Evolutionary conservation across 2,888 invertebrate species (phyloP).

Genomic region (Kuschelorhynchus macadamiae): DNA sequence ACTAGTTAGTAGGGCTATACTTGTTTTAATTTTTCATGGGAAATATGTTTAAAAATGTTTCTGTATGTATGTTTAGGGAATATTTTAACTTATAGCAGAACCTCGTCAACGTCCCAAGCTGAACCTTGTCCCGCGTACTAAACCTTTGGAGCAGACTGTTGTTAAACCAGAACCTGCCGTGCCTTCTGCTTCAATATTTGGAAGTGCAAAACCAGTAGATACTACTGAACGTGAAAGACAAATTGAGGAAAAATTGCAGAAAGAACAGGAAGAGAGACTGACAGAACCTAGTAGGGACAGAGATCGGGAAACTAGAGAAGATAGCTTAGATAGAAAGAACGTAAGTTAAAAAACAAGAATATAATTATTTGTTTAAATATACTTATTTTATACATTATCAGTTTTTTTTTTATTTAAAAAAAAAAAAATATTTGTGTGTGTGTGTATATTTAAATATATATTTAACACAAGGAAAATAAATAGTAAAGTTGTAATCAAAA

Average conservation of each 20-base stretch:
- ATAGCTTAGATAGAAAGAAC: conserved; percentile 39
- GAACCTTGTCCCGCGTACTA: conserved; percentile 84
- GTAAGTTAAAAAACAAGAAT: conserved; percentile 18
- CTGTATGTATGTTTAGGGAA: too few species aligned
- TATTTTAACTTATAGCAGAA: conserved; percentile 66
- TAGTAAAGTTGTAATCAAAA: too few species aligned
- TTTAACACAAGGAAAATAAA: too few species aligned
- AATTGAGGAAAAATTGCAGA: conserved; percentile 89
- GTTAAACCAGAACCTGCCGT: conserved; percentile 63
- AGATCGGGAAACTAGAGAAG: conserved; percentile 21
- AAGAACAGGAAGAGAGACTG: conserved; percentile 67
- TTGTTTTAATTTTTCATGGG: too few species aligned
- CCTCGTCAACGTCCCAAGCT: conserved; percentile 83
- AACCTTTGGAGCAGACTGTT: conserved; percentile 74
- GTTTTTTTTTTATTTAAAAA: too few species aligned
- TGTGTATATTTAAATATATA: too few species aligned
- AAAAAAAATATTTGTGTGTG: too few species aligned
- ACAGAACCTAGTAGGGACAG: conserved; percentile 45
- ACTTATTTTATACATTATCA: too few species aligned
- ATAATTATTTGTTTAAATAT: too few species aligned
- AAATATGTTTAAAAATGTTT: too few species aligned
- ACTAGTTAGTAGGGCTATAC: too few species aligned
- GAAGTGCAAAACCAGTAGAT: conserved; percentile 95
- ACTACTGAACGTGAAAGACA: conserved; percentile 91
- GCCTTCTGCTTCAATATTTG: conserved; percentile 85